Base-by-base conservation (phyloP, 2,888 invertebrate species). In the Chloroclystis v-ata region DNA sequence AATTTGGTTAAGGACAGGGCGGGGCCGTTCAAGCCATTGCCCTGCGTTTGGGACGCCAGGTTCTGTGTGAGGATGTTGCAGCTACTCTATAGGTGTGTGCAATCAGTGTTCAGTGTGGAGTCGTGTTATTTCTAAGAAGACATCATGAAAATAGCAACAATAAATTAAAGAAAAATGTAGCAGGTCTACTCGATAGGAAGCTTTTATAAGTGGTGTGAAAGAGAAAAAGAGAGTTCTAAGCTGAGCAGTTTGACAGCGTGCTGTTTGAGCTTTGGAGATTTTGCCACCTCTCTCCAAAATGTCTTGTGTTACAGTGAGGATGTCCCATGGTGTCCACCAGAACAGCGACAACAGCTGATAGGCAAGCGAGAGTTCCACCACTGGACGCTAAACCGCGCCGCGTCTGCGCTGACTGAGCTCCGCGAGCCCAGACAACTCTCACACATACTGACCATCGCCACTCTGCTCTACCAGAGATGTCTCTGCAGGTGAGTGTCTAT, bases 291-390 rank as follows among this genome's bases (percentile, higher is more conserved):
- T 20, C 6, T 6, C 24, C 3, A 6, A 6, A 8, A n/a, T 33
- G 16, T 16, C 14, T 33, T 16, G 2, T 28, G 1, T 9, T 20
- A 6, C 63, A 90, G 91, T 35, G 86, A 89, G 35, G 74, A 83
- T 1, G 83, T 91, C 0, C 32, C 80, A 0, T 92, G 91, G 91
- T 78, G 89, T 0, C 78, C 88, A 0, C 38, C 71, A 1, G 86
- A 89, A 10, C 88, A 91, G 49, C 80, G 88, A 5, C 86, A 82
- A 44, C 60, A 79, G 11, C 60, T 92, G 8, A 87, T 89, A 53
- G 75, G 79, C 0, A 86, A 89, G 0, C 72, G 80, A 0, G 90
- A 90, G 30, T 86, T 92, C 60, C 91, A 91, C 67, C 78, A 80
- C 14, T 92, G 90, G 71, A 76, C 86, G n/a, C 57, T 92, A 48